A percentile compares a stretch with the other conserved stretches of the same genome.
Conservation (phyloP, 1,140 invertebrate species). For the Dendroctonus valens region DNA sequence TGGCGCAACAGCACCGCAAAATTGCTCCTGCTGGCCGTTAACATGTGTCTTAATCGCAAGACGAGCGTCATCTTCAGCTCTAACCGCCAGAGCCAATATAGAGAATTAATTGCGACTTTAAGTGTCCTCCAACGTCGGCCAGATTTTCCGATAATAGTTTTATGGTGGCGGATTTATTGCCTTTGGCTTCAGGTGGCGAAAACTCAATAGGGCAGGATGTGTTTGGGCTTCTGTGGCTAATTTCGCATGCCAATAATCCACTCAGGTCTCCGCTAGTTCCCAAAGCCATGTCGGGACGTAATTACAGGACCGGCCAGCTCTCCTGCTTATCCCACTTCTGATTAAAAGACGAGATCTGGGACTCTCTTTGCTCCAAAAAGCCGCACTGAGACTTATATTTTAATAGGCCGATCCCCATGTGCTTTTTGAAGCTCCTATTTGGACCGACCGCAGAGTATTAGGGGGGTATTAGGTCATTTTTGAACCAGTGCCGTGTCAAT, state of each 20-base stretch:
- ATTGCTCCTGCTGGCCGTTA: no score
- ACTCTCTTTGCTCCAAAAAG: conserved; percentile 21
- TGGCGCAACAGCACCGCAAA: neutral
- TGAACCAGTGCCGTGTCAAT: conserved; percentile 6
- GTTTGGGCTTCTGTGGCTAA: neutral
- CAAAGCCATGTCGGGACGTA: conserved; percentile 21
- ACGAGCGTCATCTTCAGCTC: no score
- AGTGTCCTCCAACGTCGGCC: neutral
- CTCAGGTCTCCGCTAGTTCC: conserved; percentile 28
- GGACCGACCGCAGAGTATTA: conserved; percentile 17
- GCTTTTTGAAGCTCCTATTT: conserved; percentile 28
- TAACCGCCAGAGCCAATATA: neutral
- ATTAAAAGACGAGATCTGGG: conserved; percentile 27
- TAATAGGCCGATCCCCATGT: conserved; percentile 21
- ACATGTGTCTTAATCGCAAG: no score
- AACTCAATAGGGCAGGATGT: neutral
- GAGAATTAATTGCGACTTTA: neutral
- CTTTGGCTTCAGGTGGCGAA: neutral
- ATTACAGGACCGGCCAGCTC: conserved; percentile 22
- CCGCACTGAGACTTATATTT: conserved; percentile 29
- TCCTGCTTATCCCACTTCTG: conserved; percentile 29
- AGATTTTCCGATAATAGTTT: neutral
- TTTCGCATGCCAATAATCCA: conserved; percentile 22
- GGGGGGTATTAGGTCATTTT: conserved; percentile 17
- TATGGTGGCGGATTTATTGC: neutral